These are phyloP conservation scores for Toxonevra muliebris DNA, from an alignment of 2,888 invertebrate species.

Conservation along the genomic window DNA sequence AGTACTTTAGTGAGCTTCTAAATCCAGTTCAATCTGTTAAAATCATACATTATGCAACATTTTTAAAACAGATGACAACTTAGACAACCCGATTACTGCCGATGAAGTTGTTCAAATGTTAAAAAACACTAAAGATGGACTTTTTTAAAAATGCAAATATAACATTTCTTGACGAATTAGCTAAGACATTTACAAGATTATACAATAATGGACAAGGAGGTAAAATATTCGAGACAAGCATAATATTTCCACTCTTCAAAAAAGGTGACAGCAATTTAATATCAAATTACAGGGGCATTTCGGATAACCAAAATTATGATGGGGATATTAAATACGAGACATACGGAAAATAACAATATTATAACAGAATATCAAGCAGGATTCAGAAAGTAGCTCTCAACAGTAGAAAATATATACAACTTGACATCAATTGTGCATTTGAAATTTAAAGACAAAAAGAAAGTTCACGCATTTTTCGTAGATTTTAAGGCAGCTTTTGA, in stretches of 20 bases:
- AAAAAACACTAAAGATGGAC: too few species aligned
- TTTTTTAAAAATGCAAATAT: not conserved
- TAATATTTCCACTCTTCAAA: not conserved
- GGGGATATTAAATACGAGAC: not conserved
- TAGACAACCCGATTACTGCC: too few species aligned
- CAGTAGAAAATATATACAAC: not conserved
- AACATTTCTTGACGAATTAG: not conserved
- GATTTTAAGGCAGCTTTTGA: too few species aligned
- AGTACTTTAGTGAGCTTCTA: too few species aligned
- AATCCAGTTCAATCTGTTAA: too few species aligned
- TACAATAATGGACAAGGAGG: not conserved
- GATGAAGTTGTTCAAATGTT: too few species aligned
- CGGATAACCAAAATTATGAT: not conserved
- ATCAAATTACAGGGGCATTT: not conserved
- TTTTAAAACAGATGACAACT: too few species aligned
- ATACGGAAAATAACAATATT: not conserved
- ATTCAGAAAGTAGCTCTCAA: not conserved
- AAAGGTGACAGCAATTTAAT: not conserved
- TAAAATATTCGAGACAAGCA: not conserved
- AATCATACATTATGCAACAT: too few species aligned
- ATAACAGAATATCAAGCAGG: not conserved
- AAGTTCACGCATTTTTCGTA: too few species aligned
- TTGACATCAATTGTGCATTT: too few species aligned
- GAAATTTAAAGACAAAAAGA: too few species aligned
- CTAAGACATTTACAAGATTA: not conserved